phyloP scores from a whole-genome alignment of 2,888 invertebrate genomes.

The Camptogramma bilineatum region DNA sequence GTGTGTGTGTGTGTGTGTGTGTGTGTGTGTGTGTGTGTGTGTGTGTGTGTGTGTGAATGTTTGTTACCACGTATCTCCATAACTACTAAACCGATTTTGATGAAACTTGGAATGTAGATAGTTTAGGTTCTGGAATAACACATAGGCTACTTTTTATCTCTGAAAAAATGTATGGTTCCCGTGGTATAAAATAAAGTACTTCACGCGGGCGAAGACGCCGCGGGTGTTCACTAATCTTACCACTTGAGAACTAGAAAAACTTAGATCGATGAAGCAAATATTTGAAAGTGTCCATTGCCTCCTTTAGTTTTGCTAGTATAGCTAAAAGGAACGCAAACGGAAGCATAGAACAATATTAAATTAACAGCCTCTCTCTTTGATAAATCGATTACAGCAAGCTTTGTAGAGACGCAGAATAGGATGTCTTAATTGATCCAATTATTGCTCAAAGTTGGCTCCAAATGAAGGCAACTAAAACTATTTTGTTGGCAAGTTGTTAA shows the following conservation, averaged over 20 bases:
- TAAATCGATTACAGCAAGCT: constrained; percentile 10
- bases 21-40: too few species aligned
- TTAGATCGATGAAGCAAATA: constrained; percentile 14
- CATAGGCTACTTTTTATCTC: too few species aligned
- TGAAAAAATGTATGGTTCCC: too few species aligned
- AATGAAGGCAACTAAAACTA: constrained; percentile 4
- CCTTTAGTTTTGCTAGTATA: constrained; percentile 3
- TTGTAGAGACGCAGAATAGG: not conserved
- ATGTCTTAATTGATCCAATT: constrained; percentile 12
- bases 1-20: too few species aligned
- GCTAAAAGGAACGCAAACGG: constrained; percentile 6
- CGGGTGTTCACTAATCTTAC: not conserved
- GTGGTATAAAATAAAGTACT: too few species aligned
- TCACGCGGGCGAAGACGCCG: too few species aligned
- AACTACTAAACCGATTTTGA: too few species aligned
- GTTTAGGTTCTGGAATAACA: too few species aligned
- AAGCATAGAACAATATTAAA: constrained; percentile 8
- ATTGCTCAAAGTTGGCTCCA: constrained; percentile 11
- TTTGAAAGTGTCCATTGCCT: constrained; percentile 1
- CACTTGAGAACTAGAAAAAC: not conserved
- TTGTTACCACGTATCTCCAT: too few species aligned
- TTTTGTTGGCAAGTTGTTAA: not conserved
- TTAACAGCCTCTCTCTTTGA: constrained; percentile 5
- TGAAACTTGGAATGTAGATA: too few species aligned
- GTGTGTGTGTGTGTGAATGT: too few species aligned